A percentile compares a stretch with the other conserved stretches of the same genome.
These are phyloP conservation scores for Orchesellides sinensis DNA, from an alignment of 2,888 invertebrate genomes.

Conservation along the genomic window DNA sequence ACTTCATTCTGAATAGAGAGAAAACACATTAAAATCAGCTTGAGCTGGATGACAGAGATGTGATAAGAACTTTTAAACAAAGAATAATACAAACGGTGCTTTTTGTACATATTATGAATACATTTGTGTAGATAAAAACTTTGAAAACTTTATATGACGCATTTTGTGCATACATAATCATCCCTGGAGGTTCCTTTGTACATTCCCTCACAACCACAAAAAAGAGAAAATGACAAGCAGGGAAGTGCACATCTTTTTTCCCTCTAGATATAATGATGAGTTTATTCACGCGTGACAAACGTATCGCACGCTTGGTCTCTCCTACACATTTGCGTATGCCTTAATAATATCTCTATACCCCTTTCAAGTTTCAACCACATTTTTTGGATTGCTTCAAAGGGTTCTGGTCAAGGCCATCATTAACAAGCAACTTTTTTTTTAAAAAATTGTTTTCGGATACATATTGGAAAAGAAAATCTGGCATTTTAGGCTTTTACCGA, in stretches of 20 bases:
- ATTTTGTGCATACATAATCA: neutral
- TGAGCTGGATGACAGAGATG: neutral
- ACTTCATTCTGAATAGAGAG: conserved; percentile 16
- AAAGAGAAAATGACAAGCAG: conserved; percentile 1
- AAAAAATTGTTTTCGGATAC: no score
- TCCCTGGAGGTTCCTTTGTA: neutral
- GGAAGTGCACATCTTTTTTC: conserved; percentile 19
- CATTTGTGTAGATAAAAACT: conserved; percentile 40
- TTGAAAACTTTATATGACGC: neutral
- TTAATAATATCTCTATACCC: no score
- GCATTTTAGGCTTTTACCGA: no score
- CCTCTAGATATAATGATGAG: conserved; percentile 36
- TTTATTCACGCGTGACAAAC: conserved; percentile 64
- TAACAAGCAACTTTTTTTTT: no score
- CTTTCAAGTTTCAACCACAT: no score
- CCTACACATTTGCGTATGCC: no score
- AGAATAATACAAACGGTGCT: conserved; percentile 47
- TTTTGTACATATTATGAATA: conserved; percentile 33
- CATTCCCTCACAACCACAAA: conserved; percentile 25
- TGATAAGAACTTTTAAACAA: conserved; percentile 20
- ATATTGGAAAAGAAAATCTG: no score
- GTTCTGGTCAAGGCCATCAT: conserved; percentile 54
- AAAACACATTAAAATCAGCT: neutral
- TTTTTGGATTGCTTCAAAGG: conserved; percentile 39
- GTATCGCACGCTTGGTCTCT: conserved; percentile 45